Conservation (phyloP, 2,113 vertebrate species). For the Perca fluviatilis region DNA sequence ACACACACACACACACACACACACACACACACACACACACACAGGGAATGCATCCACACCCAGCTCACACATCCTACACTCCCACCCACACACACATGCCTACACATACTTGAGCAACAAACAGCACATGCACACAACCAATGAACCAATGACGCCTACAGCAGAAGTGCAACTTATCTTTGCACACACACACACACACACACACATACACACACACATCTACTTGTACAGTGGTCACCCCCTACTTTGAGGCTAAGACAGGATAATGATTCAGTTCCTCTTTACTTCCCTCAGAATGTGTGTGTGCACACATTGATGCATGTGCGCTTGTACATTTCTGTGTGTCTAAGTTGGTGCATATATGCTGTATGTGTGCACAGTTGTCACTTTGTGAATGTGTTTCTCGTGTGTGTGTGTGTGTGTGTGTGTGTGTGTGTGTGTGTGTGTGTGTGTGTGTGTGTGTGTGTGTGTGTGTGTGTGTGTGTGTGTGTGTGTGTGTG, state of each 20-base stretch:
- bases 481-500: conserved; percentile 32
- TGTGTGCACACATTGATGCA: not conserved
- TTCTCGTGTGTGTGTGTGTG: conserved; percentile 17
- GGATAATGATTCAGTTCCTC: conserved; percentile 96
- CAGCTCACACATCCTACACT: conserved; percentile 72
- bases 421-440: conserved; percentile 82
- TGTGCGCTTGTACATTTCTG: not conserved
- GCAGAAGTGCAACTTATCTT: conserved; percentile 62
- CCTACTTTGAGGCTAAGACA: conserved; percentile 74
- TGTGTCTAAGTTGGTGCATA: not conserved
- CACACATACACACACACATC: conserved; percentile 23
- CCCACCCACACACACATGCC: conserved; percentile 66
- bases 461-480: conserved; percentile 82
- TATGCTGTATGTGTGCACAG: conserved; percentile 40
- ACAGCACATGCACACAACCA: conserved; percentile 45
- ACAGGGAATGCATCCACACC: conserved; percentile 77
- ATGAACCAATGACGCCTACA: conserved; percentile 22
- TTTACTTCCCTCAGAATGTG: conserved; percentile 75
- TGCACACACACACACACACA: conserved; percentile 42
- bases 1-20: conserved; percentile 67
- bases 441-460: conserved; percentile 30
- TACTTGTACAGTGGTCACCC: conserved; percentile 57
- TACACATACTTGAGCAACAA: conserved; percentile 69
- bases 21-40: conserved; percentile 59
- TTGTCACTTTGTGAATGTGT: conserved; percentile 66